Evolutionary conservation across 1,140 invertebrate species (phyloP).

Genomic region (Drosophila bifasciata): DNA sequence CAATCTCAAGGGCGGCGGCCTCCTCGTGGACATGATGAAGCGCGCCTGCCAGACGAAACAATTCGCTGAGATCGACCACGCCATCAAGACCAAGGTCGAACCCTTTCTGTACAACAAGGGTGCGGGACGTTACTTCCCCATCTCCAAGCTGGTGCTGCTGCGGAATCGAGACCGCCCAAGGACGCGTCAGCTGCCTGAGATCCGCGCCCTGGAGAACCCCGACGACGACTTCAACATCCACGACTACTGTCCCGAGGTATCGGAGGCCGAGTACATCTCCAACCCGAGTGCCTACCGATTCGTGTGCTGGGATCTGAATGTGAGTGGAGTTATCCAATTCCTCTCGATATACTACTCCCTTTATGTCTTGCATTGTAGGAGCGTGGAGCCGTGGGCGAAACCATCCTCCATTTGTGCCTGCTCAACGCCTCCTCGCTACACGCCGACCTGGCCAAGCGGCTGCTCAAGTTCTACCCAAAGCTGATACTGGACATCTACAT

Average conservation of each 20-base stretch:
- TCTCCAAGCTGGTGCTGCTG: slow-evolving; percentile 93
- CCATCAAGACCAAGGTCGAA: slow-evolving; percentile 94
- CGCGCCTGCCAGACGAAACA: slow-evolving; percentile 94
- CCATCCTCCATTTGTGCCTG: slow-evolving; percentile 96
- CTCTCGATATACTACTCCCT: slow-evolving; percentile 15
- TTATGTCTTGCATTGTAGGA: slow-evolving; percentile 85
- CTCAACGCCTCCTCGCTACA: slow-evolving; percentile 95
- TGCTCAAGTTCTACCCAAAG: slow-evolving; percentile 96
- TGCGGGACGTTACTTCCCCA: slow-evolving; percentile 93
- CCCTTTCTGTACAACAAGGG: slow-evolving; percentile 97
- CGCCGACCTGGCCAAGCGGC: slow-evolving; percentile 95
- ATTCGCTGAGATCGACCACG: slow-evolving; percentile 94
- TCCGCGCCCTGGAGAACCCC: slow-evolving; percentile 91
- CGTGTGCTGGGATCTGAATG: slow-evolving; percentile 95
- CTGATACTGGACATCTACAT: slow-evolving; percentile 98
- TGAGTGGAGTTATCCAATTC: slow-evolving; percentile 51
- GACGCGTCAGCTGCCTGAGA: slow-evolving; percentile 90
- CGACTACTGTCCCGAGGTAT: slow-evolving; percentile 88
- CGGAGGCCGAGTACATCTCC: slow-evolving; percentile 85
- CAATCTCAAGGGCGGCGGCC: slow-evolving; percentile 95
- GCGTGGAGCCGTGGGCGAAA: slow-evolving; percentile 97
- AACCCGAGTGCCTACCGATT: slow-evolving; percentile 89
- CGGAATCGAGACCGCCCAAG: slow-evolving; percentile 93
- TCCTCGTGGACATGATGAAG: slow-evolving; percentile 97
- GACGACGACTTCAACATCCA: slow-evolving; percentile 92